These are phyloP conservation scores for Megaceryle maxima DNA, from an alignment of 2,113 vertebrate species.

Conservation along the genomic window DNA sequence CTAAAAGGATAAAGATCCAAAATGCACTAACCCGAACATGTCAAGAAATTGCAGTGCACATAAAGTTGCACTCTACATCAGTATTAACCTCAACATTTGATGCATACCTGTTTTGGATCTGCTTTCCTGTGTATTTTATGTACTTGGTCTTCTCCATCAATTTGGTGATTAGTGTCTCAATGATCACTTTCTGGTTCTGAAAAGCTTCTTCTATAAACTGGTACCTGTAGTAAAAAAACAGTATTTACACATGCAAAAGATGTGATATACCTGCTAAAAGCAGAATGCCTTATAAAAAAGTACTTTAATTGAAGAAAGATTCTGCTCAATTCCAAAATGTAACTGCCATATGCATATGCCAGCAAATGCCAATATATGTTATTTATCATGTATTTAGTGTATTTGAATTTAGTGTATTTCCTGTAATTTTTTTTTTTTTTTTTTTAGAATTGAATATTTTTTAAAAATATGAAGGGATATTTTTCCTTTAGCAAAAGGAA, in stretches of 20 bases:
- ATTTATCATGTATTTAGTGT: background rate
- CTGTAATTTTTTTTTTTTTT: background rate
- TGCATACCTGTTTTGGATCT: conserved; percentile 89
- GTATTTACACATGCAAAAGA: background rate
- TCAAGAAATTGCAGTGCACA: background rate
- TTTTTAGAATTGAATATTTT: background rate
- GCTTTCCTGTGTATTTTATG: conserved; percentile 89
- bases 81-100: background rate
- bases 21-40: background rate
- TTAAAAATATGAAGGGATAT: background rate
- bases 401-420: background rate
- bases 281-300: background rate
- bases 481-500: background rate
- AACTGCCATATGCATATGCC: background rate
- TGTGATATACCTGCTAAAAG: background rate
- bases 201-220: conserved; percentile 99
- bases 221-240: conserved; percentile 79
- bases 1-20: background rate
- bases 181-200: conserved; percentile 93
- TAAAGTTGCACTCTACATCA: background rate
- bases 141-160: conserved; percentile 94
- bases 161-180: conserved; percentile 93
- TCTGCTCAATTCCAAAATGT: background rate
- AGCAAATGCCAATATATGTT: background rate
- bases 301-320: background rate